Percentiles rank a stretch among this genome's conserved stretches.
Conservation (phyloP, 2,797 vertebrate genomes). For the Gastrophryne carolinensis region DNA sequence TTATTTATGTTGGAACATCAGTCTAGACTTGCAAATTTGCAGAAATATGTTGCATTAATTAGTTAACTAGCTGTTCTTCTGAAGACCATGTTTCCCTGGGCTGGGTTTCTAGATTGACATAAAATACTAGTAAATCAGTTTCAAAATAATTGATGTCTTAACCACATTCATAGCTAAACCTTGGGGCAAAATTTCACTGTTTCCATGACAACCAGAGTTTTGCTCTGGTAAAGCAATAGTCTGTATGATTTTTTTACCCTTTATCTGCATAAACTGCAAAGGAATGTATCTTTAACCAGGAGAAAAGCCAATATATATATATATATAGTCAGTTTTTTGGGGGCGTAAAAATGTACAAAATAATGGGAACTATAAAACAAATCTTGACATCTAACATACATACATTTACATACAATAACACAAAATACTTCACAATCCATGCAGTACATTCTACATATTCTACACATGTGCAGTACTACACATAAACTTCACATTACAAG, state of each 20-base stretch:
- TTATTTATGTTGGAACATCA: too few species aligned
- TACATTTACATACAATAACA: neutral
- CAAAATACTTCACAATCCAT: too few species aligned
- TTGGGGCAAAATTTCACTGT: slow-evolving; percentile 40
- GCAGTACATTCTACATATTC: too few species aligned
- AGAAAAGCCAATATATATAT: neutral
- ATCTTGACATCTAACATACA: neutral
- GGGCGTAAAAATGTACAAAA: neutral
- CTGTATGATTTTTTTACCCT: too few species aligned
- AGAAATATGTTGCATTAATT: too few species aligned
- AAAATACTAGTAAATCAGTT: neutral
- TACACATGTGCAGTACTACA: too few species aligned
- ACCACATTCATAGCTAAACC: slow-evolving; percentile 44
- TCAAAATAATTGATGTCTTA: slow-evolving; percentile 7
- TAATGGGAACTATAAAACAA: neutral
- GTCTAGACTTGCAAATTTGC: too few species aligned
- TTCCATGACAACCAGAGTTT: slow-evolving; percentile 44
- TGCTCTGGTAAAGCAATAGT: slow-evolving; percentile 36
- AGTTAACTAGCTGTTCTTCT: too few species aligned
- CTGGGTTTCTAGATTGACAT: neutral
- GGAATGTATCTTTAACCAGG: slow-evolving; percentile 17
- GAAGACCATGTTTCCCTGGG: too few species aligned
- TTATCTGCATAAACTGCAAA: slow-evolving; percentile 9
- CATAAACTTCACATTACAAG: too few species aligned
- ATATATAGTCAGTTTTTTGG: too few species aligned